Conservation (phyloP, 2,797 vertebrate genomes). For the Sebastes alutus region DNA sequence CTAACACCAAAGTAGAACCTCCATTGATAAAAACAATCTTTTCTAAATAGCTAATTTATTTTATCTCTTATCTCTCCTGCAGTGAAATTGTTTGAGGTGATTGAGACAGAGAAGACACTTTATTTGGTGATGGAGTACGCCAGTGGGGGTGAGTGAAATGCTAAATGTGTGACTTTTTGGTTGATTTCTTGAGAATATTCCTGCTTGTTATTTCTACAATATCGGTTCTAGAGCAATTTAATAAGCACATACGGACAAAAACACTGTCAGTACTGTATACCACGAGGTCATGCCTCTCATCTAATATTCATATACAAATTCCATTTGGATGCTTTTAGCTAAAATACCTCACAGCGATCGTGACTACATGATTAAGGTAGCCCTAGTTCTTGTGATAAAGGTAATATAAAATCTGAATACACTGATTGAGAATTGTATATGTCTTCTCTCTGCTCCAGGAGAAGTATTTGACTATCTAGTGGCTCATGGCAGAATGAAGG, state of each 20-base stretch:
- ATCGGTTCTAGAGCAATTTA: background rate
- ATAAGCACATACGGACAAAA: background rate
- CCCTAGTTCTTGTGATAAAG: background rate
- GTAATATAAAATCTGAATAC: background rate
- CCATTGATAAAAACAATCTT: background rate
- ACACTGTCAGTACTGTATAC: background rate
- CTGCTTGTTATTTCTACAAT: background rate
- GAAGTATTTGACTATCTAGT: constrained; percentile 98
- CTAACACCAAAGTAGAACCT: background rate
- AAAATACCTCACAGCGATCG: background rate
- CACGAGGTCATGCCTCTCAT: background rate
- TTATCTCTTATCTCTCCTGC: constrained; percentile 9
- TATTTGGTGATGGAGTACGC: constrained; percentile 98
- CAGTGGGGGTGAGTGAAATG: constrained; percentile 90
- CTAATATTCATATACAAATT: background rate
- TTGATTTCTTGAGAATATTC: background rate
- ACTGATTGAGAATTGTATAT: background rate
- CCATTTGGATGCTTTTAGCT: background rate
- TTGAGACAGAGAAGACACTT: constrained; percentile 97
- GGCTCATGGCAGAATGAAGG: constrained; percentile 98
- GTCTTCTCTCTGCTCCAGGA: constrained; percentile 76
- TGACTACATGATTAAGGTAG: background rate
- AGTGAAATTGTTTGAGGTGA: constrained; percentile 98
- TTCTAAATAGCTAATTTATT: background rate
- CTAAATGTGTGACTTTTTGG: background rate